Conservation (phyloP, 1,140 invertebrate species). For the Lineus longissimus region DNA sequence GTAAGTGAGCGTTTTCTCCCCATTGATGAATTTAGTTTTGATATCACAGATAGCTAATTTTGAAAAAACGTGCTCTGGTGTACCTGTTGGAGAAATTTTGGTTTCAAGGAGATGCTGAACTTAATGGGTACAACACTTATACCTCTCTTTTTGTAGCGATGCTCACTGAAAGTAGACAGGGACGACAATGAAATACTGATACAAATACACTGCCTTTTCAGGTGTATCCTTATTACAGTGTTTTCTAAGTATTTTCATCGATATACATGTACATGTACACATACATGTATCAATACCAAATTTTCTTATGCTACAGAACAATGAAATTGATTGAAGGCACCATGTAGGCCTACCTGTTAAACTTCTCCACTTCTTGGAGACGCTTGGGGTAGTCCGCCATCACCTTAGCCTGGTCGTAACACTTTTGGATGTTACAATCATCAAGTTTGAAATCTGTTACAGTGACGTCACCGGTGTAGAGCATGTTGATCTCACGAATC, state of each 20-base stretch:
- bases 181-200: no score
- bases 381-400: slow-evolving; percentile 63
- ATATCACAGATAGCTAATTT: no score
- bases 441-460: slow-evolving; percentile 58
- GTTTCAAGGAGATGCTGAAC: neutral
- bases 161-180: no score
- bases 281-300: no score
- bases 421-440: slow-evolving; percentile 72
- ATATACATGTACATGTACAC: no score
- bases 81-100: neutral
- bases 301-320: no score
- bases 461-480: slow-evolving; percentile 71
- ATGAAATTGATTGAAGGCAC: neutral
- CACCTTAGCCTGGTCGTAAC: slow-evolving; percentile 77
- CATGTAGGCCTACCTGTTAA: slow-evolving; percentile 30
- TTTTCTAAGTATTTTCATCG: no score
- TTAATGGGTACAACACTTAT: neutral
- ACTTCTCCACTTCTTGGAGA: slow-evolving; percentile 20
- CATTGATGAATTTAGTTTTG: no score
- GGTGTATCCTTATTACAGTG: no score
- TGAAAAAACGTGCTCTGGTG: no score
- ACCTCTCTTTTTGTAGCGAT: neutral
- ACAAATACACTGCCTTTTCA: no score
- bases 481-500: slow-evolving; percentile 71
- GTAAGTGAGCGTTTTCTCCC: no score